Percentiles rank a stretch among this genome's conserved stretches.
These are phyloP conservation scores for Cantharis rufa DNA, from an alignment of 2,888 invertebrate genomes.

Conservation along the genomic window DNA sequence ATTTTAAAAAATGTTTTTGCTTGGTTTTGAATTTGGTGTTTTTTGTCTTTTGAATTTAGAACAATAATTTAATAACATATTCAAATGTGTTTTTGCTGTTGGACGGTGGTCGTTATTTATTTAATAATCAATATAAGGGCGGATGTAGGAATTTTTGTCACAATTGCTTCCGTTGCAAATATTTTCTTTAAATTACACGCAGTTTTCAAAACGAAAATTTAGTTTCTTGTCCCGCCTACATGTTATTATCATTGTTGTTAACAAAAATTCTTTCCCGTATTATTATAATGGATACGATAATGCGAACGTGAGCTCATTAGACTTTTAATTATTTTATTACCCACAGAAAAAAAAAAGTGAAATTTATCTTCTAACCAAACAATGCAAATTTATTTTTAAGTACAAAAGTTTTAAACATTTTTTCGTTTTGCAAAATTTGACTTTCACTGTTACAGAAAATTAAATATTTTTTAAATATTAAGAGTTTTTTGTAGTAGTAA, in stretches of 20 bases:
- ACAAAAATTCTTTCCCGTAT: neutral
- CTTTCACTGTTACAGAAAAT: neutral
- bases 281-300: neutral
- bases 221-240: neutral
- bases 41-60: too few relatives aligned
- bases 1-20: too few relatives aligned
- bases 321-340: neutral
- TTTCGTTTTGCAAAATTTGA: neutral
- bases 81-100: too few relatives aligned
- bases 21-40: too few relatives aligned
- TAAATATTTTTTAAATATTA: neutral
- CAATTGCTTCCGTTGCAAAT: slow-evolving; percentile 3
- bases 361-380: neutral
- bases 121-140: slow-evolving; percentile 10
- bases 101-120: neutral
- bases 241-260: neutral
- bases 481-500: neutral
- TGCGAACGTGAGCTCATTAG: neutral
- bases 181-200: neutral
- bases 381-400: neutral
- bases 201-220: neutral
- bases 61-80: too few relatives aligned
- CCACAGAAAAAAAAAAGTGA: neutral
- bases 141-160: neutral
- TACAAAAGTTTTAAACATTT: neutral